Conservation (phyloP, 1,140 invertebrate species). For the Calycopis cecrops region DNA sequence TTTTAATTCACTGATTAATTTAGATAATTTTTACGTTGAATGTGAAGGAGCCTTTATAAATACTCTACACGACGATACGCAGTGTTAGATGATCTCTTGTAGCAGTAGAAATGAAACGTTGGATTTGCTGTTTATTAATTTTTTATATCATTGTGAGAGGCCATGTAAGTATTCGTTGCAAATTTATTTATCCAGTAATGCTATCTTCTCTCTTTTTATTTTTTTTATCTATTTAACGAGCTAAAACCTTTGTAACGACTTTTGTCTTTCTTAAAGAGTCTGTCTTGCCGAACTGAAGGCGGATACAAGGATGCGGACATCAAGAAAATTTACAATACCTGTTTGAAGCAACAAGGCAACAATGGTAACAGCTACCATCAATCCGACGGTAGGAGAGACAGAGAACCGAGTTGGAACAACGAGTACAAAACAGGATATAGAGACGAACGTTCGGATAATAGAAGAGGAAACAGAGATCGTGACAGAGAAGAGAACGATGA, state of each 20-base stretch:
- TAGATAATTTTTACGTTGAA: too few relatives aligned
- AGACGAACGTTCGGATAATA: conserved; percentile 25
- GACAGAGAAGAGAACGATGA: conserved; percentile 25
- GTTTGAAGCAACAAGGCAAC: conserved; percentile 43
- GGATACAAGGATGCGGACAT: conserved; percentile 64
- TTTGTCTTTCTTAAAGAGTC: conserved; percentile 30
- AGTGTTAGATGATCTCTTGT: background rate
- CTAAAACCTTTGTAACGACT: background rate
- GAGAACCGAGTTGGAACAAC: conserved; percentile 5
- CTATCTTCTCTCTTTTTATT: background rate
- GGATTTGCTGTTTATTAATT: conserved; percentile 20
- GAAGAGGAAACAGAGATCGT: conserved; percentile 31
- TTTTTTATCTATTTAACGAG: too few relatives aligned
- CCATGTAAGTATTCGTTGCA: conserved; percentile 33
- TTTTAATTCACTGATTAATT: too few relatives aligned
- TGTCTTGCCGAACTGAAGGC: conserved; percentile 71
- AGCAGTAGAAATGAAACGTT: conserved; percentile 13
- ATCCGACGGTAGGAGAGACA: conserved; percentile 40
- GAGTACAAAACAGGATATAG: conserved; percentile 6
- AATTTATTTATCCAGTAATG: background rate
- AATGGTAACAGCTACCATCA: conserved; percentile 30
- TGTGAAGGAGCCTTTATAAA: too few relatives aligned
- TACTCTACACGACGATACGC: too few relatives aligned
- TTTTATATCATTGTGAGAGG: conserved; percentile 29
- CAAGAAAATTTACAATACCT: conserved; percentile 49